Evolutionary conservation across 2,888 invertebrate genomes (phyloP).

Genomic region (Zygogramma bicolorata): DNA sequence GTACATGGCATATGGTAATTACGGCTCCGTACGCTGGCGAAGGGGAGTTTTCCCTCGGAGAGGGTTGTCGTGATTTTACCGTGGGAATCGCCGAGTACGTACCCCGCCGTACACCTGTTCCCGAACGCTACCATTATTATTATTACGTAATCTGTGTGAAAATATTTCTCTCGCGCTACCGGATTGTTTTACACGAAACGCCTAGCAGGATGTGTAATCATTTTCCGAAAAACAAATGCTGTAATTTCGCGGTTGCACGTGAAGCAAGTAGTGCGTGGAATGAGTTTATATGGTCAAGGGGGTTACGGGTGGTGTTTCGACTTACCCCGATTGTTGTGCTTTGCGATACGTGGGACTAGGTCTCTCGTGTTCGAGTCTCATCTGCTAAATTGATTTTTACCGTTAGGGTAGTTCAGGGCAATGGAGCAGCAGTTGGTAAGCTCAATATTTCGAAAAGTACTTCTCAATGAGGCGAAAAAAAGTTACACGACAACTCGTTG

Average conservation of each 20-base stretch:
- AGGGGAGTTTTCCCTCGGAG: conserved; percentile 50
- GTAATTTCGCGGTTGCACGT: conserved; percentile 30
- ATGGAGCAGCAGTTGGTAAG: no score
- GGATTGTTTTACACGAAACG: conserved; percentile 24
- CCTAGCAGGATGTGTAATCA: conserved; percentile 19
- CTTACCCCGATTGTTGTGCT: no score
- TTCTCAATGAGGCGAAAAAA: no score
- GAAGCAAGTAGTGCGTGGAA: not conserved
- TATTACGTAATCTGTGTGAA: conserved; percentile 28
- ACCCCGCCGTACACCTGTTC: conserved; percentile 45
- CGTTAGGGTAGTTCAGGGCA: no score
- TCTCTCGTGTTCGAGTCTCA: no score
- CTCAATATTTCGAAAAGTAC: no score
- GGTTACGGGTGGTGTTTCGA: not conserved
- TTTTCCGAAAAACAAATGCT: conserved; percentile 18
- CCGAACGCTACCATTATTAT: conserved; percentile 16
- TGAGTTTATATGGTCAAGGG: not conserved
- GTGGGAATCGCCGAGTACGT: conserved; percentile 58
- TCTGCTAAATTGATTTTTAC: no score
- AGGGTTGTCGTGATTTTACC: conserved; percentile 61
- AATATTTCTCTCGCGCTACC: conserved; percentile 14
- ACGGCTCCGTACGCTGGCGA: conserved; percentile 36
- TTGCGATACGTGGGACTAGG: no score
- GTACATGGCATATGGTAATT: conserved; percentile 49
- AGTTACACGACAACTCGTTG: no score